Conservation (phyloP, 2,797 vertebrate species). For the Microcaecilia unicolor region DNA sequence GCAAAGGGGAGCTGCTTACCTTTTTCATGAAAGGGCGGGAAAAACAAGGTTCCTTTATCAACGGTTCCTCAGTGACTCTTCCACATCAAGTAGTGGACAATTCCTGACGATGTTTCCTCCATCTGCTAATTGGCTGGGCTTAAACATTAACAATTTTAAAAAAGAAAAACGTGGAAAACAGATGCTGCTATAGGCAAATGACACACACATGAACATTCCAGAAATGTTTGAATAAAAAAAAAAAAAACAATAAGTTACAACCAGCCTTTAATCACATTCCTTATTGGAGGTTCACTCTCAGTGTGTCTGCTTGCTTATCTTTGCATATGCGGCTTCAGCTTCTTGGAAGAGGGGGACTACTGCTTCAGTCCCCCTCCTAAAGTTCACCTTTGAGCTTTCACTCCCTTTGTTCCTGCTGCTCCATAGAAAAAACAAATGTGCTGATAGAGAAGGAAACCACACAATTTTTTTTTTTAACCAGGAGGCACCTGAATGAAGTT, state of each 20-base stretch:
- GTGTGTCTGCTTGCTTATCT: neutral
- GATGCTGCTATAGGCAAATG: neutral
- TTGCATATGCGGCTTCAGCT: neutral
- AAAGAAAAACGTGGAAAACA: neutral
- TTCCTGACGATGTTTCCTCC: conserved; percentile 44
- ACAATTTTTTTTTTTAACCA: too few species aligned
- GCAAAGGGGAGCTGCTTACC: conserved; percentile 89
- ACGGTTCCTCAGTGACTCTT: conserved; percentile 56
- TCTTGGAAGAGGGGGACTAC: neutral
- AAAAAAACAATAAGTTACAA: neutral
- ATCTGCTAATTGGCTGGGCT: too few species aligned
- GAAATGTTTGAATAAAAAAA: neutral
- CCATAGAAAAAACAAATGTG: too few species aligned
- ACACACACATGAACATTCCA: neutral
- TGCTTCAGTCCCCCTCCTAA: neutral
- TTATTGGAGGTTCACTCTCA: conserved; percentile 7
- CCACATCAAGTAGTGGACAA: conserved; percentile 89
- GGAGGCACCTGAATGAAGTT: too few species aligned
- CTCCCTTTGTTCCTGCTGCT: too few species aligned
- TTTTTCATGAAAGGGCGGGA: conserved; percentile 91
- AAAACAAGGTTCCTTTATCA: conserved; percentile 56
- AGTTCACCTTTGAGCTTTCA: neutral
- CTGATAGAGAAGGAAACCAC: too few species aligned
- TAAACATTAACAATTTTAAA: too few species aligned
- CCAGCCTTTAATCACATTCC: neutral